Base-by-base conservation (phyloP, 2,113 vertebrate species). In the Pseudonaja textilis region DNA sequence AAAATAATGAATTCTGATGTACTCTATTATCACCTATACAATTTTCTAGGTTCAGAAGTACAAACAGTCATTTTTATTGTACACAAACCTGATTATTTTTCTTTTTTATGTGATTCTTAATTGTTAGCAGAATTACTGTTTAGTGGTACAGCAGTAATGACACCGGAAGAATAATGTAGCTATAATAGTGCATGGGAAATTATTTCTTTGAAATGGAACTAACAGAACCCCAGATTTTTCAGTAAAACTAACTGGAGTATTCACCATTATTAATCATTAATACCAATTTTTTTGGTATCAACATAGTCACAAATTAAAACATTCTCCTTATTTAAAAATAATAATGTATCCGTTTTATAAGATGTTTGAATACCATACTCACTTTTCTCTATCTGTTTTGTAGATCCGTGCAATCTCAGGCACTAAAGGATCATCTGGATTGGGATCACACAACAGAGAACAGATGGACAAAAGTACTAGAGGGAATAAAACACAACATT, bases 321-420 rank as follows among this genome's bases (percentile, higher is more conserved):
- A 89, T 10, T 85, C 52, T 74, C 34, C 86, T 92, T 22, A 81
- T 81, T 69, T 12, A 3, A 20, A 5, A 12, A 57, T 20, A 91
- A 7, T 23, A 5, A 54, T 56, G 18, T 6, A 22, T 18, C 92
- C 91, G 34, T 23, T 81, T 47, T n/a, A 52, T 29, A 11, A 91
- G 16, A 0, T 3, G 34, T 94, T 91, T 95, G 55, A 55, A 93
- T 92, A 95, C 81, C 94, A 96, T 97, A 98, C 99, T 98, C 96
- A 99, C 99, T 99, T 99, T 98, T 99, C 99, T 99, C 99, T 99
- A 98, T 99, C 99, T 98, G 99, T 99, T 99, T 99, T 99, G 99
- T 99, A 99, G 98, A 99, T 99, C 98, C 99, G 98, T 98, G 99
- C 99, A 97, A 99, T 99, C 99, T 99, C 99, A 95, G 99, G 99